Evolutionary conservation across 2,797 vertebrate genomes (phyloP), one percentile per base, ranked within the genome.

Genomic region (Urocyon cinereoargenteus): DNA sequence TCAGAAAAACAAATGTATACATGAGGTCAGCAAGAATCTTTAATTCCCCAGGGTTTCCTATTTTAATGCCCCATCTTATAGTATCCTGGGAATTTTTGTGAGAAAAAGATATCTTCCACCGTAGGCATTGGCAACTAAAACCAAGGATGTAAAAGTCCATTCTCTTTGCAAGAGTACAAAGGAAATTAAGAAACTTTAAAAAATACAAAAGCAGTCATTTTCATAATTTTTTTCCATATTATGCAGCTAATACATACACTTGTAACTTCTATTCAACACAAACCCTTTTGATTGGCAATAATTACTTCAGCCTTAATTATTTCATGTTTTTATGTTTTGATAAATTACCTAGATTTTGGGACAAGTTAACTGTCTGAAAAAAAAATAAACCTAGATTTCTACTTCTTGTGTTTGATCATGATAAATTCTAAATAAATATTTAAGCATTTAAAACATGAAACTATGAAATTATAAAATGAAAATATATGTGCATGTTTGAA

Each of bases 341-440:
- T 18, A 94, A 83, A 91, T 92, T 85, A 82, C 24, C 15, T 78
- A 92, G 4, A 51, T 51, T 6, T 73, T 79, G 64, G 24, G 51
- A 91, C 5, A 91, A 92, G 16, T 81, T 91, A 91, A 73, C 11
- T 90, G 51, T 31, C 40, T 78, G 15, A 88, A 75, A 51, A 92
- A 94, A 72, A 92, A 81, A 75, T 77, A 85, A 85, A 92, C 88
- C 64, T 78, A 92, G 21, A 84, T 62, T 79, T 61, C 51, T 59
- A 81, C 11, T 94, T 93, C 40, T 93, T 16, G 4, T 68, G 22
- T 83, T 94, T 94, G 10, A 95, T 64, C 36, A 86, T 91, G 57
- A 95, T 84, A 86, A 86, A 96, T 95, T 84, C 14, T 57, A 93
- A 88, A 92, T 85, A 19, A 94, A 84, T 78, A 86, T 66, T 97